phyloP scores from a whole-genome alignment of 2,797 vertebrate genomes.

The Clamator glandarius region DNA sequence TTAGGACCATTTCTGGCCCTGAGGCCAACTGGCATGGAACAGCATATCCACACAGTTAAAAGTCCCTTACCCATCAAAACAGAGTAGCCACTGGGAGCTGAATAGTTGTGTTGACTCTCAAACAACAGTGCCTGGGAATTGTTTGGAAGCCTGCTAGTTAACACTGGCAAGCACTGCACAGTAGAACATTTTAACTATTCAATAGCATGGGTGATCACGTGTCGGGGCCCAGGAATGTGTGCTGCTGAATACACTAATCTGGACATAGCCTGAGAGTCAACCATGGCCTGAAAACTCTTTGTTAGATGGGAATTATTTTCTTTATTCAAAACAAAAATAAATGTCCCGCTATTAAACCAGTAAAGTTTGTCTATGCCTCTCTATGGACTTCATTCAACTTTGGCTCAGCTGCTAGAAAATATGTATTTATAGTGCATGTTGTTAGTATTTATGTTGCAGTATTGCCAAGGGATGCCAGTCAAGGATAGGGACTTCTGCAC shows the following conservation, averaged over 20 bases:
- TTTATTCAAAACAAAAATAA: constrained; percentile 1
- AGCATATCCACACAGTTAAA: background rate
- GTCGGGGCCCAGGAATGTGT: constrained; percentile 15
- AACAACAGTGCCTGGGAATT: background rate
- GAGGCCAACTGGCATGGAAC: background rate
- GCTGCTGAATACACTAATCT: constrained; percentile 19
- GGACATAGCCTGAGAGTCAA: background rate
- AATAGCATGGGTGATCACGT: background rate
- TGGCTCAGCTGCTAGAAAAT: constrained; percentile 5
- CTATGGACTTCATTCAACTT: background rate
- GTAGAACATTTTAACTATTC: constrained; percentile 37
- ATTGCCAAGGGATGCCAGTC: background rate
- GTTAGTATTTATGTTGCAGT: background rate
- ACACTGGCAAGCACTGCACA: background rate
- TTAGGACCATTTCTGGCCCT: constrained; percentile 11
- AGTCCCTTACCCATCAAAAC: background rate
- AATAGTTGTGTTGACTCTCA: background rate
- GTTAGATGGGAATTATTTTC: background rate
- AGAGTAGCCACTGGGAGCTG: background rate
- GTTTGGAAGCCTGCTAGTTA: constrained; percentile 21
- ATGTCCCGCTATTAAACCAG: background rate
- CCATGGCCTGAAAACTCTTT: background rate
- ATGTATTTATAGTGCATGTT: background rate
- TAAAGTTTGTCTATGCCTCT: background rate
- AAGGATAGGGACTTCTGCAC: background rate